Percentiles rank a stretch among this genome's conserved stretches.
These are phyloP conservation scores for Coregonus ussuriensis DNA, from an alignment of 2,797 vertebrate genomes.

Conservation along the genomic window DNA sequence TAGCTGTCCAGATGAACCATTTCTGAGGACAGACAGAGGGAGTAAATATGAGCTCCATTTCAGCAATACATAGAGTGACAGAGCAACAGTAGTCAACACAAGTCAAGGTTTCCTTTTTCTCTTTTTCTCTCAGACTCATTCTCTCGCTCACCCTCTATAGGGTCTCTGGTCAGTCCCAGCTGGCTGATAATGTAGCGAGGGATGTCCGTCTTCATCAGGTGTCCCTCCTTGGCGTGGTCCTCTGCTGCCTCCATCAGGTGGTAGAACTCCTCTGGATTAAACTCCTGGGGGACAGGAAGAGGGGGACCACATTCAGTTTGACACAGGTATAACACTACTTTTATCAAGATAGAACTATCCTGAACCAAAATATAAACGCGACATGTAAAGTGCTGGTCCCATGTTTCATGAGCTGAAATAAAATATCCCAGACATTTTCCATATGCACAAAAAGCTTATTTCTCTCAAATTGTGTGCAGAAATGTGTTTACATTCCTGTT, in stretches of 20 bases:
- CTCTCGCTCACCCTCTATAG: slow-evolving; percentile 83
- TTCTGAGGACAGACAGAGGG: slow-evolving; percentile 67
- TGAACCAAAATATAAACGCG: too few relatives aligned
- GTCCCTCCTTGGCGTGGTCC: slow-evolving; percentile 91
- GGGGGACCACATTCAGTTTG: not conserved
- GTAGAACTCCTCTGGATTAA: slow-evolving; percentile 92
- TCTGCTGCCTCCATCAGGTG: slow-evolving; percentile 90
- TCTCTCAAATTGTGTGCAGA: too few relatives aligned
- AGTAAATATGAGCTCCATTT: not conserved
- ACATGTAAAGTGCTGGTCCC: too few relatives aligned
- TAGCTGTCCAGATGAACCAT: slow-evolving; percentile 87
- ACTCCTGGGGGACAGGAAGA: slow-evolving; percentile 80
- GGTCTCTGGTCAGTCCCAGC: slow-evolving; percentile 89
- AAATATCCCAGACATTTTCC: too few relatives aligned
- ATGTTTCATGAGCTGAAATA: too few relatives aligned
- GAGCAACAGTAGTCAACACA: not conserved
- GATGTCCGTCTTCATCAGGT: slow-evolving; percentile 91
- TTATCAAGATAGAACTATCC: not conserved
- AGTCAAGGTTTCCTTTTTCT: not conserved
- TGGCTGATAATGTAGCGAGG: slow-evolving; percentile 93
- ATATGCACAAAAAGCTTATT: too few relatives aligned
- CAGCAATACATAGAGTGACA: not conserved
- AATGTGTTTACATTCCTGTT: too few relatives aligned
- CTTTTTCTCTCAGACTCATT: slow-evolving; percentile 50
- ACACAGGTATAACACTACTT: not conserved